phyloP scores from a whole-genome alignment of 64 coral and sea anemone genomes.

The Acropora tenuis region DNA sequence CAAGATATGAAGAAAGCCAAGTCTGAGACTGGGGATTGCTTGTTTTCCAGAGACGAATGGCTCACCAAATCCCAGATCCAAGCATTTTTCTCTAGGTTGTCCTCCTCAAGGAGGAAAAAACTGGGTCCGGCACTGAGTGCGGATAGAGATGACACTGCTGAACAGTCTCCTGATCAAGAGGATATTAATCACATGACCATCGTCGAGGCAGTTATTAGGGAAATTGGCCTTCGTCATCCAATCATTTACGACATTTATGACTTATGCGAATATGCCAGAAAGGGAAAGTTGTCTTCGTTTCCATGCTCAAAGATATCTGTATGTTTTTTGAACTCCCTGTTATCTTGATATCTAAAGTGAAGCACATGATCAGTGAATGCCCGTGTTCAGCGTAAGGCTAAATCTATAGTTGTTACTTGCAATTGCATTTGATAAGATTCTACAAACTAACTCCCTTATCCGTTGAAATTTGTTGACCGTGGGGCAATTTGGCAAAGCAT shows the following conservation, averaged over 20 bases:
- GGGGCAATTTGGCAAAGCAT: too few species aligned
- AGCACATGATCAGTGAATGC: slow-evolving; percentile 4
- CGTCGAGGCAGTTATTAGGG: neutral
- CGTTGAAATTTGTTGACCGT: too few species aligned
- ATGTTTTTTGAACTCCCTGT: neutral
- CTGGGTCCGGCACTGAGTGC: neutral
- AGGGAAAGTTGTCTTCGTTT: slow-evolving; percentile 9
- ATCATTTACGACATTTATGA: slow-evolving; percentile 24
- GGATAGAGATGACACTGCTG: neutral
- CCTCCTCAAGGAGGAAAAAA: neutral
- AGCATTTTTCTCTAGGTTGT: slow-evolving; percentile 47
- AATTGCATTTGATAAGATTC: too few species aligned
- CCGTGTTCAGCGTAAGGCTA: neutral
- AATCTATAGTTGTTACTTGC: neutral
- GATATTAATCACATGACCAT: neutral
- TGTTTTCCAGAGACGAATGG: slow-evolving; percentile 57
- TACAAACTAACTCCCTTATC: too few species aligned
- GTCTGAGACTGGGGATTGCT: neutral
- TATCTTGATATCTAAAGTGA: neutral
- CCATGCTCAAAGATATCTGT: slow-evolving; percentile 18
- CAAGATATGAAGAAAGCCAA: slow-evolving; percentile 51
- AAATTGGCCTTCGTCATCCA: slow-evolving; percentile 29
- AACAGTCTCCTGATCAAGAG: neutral
- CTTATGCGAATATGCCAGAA: neutral
- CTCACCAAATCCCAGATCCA: slow-evolving; percentile 63